Evolutionary conservation across 1,140 invertebrate genomes (phyloP).

Genomic region (Apis dorsata): DNA sequence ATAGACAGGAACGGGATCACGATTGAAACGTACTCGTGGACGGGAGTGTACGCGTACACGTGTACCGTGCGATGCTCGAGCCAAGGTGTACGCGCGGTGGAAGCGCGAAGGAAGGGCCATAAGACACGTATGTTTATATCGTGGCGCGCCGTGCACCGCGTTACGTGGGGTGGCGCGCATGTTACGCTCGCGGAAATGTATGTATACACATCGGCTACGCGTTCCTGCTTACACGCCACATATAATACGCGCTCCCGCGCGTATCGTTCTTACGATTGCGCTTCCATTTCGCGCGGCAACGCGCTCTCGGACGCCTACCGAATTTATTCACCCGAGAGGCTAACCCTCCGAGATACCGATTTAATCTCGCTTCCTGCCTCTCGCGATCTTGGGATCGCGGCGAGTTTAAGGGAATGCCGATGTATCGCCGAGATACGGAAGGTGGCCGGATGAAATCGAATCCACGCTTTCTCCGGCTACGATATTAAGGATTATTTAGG

Average conservation of each 20-base stretch:
- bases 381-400: slow-evolving; percentile 26
- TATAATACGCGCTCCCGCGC: neutral
- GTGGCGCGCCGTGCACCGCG: slow-evolving; percentile 19
- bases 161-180: neutral
- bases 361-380: no score
- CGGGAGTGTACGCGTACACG: neutral
- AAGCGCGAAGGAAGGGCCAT: slow-evolving; percentile 33
- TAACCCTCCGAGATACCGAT: no score
- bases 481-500: neutral
- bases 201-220: slow-evolving; percentile 26
- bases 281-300: slow-evolving; percentile 29
- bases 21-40: no score
- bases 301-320: neutral
- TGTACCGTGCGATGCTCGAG: slow-evolving; percentile 22
- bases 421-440: neutral
- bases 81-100: slow-evolving; percentile 38
- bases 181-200: slow-evolving; percentile 37
- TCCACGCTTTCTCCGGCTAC: slow-evolving; percentile 10
- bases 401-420: neutral
- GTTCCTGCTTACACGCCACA: slow-evolving; percentile 40
- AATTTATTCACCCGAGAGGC: no score
- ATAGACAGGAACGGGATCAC: no score
- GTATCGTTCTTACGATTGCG: slow-evolving; percentile 58
- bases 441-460: slow-evolving; percentile 28
- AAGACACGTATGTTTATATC: slow-evolving; percentile 63